Conservation (phyloP, 2,797 vertebrate species). For the Semotilus atromaculatus region DNA sequence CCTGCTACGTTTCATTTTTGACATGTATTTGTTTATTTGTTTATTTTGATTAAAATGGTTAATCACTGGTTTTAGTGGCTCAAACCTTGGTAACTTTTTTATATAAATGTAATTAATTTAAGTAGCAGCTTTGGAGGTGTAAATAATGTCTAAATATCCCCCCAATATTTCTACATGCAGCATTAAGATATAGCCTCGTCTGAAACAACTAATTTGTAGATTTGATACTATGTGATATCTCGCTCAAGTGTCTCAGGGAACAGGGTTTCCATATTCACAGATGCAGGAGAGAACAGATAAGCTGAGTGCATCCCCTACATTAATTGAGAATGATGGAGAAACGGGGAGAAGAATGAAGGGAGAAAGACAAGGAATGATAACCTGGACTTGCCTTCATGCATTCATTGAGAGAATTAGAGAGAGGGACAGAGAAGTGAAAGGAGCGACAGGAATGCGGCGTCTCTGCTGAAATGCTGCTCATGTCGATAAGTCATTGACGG, state of each 20-base stretch:
- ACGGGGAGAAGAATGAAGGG: constrained; percentile 67
- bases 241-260: constrained; percentile 66
- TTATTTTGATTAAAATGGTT: neutral
- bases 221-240: constrained; percentile 65
- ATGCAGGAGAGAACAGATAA: constrained; percentile 71
- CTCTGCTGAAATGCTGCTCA: constrained; percentile 70
- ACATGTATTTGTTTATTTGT: neutral
- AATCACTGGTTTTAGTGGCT: neutral
- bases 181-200: neutral
- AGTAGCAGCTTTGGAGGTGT: neutral
- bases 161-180: neutral
- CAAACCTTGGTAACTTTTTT: neutral
- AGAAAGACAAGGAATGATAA: constrained; percentile 70
- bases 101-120: neutral
- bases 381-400: constrained; percentile 75
- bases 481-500: constrained; percentile 73
- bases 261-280: constrained; percentile 78
- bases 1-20: no score
- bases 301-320: constrained; percentile 73
- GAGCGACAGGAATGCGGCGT: constrained; percentile 47
- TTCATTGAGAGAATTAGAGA: constrained; percentile 78
- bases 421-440: constrained; percentile 66
- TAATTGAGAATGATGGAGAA: constrained; percentile 82
- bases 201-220: constrained; percentile 57
- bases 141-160: neutral